These are phyloP conservation scores for Halocynthia aurantium DNA, from an alignment of 23 tunicate genomes.

Conservation along the genomic window DNA sequence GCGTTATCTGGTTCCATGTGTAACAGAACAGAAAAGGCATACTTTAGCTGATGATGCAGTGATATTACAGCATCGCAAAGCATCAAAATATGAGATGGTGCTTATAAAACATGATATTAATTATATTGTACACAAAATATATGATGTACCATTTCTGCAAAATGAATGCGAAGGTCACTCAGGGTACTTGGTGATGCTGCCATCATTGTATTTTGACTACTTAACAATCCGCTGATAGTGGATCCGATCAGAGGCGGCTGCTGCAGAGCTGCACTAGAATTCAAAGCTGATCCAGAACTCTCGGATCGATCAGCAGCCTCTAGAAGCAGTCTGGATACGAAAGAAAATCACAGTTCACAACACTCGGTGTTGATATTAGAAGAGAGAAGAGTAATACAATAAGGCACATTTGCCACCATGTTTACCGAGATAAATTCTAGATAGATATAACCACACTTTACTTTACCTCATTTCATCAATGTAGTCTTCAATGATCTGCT, in stretches of 20 bases:
- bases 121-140: conserved; percentile 49
- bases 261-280: conserved; percentile 10
- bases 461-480: neutral
- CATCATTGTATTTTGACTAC: too few species aligned
- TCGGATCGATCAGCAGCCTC: conserved; percentile 14
- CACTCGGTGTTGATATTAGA: too few species aligned
- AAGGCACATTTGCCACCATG: too few species aligned
- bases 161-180: neutral
- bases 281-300: neutral
- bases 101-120: neutral
- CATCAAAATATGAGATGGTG: neutral
- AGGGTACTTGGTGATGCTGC: too few species aligned
- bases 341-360: too few species aligned
- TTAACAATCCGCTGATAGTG: too few species aligned
- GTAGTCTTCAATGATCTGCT: conserved; percentile 12
- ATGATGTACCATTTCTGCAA: conserved; percentile 10
- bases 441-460: too few species aligned
- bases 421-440: too few species aligned
- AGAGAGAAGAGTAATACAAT: too few species aligned
- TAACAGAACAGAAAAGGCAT: neutral
- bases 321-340: neutral
- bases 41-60: neutral
- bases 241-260: neutral
- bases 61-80: neutral
- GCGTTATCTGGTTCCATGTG: conserved; percentile 14